A percentile compares a stretch with the other conserved stretches of the same genome.
These are phyloP conservation scores for Passer montanus DNA, from an alignment of 2,113 vertebrate genomes.

Conservation along the genomic window DNA sequence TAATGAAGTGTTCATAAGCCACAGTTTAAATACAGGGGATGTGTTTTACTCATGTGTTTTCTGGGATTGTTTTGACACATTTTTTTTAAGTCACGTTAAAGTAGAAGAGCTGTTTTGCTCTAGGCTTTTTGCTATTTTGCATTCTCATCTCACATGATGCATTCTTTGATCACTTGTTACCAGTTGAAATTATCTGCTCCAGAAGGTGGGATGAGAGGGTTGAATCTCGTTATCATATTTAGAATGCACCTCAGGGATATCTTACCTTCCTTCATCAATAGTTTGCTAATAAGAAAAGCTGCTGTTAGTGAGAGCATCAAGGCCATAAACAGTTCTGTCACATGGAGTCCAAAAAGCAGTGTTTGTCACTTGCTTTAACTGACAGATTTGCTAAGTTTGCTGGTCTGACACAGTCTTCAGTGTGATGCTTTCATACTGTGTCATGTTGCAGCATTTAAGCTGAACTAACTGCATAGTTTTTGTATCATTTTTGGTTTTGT, in stretches of 20 bases:
- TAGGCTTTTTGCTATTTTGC: neutral
- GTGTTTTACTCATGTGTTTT: neutral
- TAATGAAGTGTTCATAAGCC: neutral
- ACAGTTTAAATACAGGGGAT: neutral
- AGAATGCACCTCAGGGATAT: neutral
- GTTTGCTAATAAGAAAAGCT: neutral
- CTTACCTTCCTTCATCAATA: neutral
- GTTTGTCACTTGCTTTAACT: neutral
- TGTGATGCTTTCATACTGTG: neutral
- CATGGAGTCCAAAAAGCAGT: neutral
- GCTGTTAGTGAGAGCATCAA: neutral
- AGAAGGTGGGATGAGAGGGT: neutral
- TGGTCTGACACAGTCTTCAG: neutral
- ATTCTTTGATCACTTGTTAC: neutral
- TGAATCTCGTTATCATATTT: neutral
- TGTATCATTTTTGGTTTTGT: neutral
- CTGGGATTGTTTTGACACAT: neutral
- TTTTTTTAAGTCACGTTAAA: conserved; percentile 14
- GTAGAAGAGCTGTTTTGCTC: neutral
- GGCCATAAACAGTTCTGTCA: neutral
- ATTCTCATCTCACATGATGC: neutral
- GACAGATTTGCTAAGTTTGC: neutral
- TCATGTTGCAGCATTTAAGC: neutral
- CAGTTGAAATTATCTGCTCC: neutral
- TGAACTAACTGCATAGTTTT: neutral